These are phyloP conservation scores for Meriones unguiculatus DNA, from an alignment of 2,113 vertebrate genomes.

Conservation along the genomic window DNA sequence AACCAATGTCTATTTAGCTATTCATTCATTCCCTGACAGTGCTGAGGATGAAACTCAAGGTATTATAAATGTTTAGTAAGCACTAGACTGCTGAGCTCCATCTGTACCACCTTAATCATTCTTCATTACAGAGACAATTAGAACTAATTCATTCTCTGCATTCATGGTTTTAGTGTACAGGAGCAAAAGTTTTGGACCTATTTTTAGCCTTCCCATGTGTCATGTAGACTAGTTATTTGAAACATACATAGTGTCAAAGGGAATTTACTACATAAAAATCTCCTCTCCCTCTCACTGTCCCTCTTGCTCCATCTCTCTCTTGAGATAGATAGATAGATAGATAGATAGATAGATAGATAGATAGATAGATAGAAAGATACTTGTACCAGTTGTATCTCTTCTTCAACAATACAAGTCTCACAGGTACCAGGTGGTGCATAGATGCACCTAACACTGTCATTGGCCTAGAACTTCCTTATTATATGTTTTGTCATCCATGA, in stretches of 20 bases:
- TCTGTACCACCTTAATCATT: neutral
- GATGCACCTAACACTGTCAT: neutral
- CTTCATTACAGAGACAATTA: neutral
- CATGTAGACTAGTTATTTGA: neutral
- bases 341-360: neutral
- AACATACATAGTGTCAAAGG: neutral
- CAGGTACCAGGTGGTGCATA: neutral
- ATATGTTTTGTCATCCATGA: neutral
- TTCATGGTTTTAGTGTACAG: neutral
- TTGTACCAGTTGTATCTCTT: neutral
- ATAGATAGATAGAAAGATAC: neutral
- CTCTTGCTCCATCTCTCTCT: neutral
- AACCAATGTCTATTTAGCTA: neutral
- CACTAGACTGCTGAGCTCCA: neutral
- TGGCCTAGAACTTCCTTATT: neutral
- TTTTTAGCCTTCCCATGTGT: neutral
- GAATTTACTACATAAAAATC: neutral
- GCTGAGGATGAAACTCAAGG: neutral
- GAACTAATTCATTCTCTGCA: neutral
- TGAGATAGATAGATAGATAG: neutral
- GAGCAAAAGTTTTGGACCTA: neutral
- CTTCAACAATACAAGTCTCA: too few relatives aligned
- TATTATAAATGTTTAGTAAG: neutral
- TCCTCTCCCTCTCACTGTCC: neutral
- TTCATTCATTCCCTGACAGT: neutral